Evolutionary conservation across 2,797 vertebrate genomes (phyloP).

Genomic region (Sebastes kiyomatsui): DNA sequence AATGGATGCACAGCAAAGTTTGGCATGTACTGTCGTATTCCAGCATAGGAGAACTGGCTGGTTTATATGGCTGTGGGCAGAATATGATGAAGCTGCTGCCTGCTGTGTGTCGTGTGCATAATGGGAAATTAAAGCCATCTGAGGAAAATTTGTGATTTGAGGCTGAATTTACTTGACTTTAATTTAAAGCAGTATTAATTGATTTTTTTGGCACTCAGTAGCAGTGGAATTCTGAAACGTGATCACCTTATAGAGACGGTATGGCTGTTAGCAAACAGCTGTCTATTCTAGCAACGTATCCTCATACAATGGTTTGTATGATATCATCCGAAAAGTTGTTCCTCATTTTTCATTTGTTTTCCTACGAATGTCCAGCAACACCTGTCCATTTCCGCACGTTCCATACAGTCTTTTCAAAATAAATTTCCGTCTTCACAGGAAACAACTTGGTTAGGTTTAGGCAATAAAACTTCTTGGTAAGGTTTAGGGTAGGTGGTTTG

Average conservation of each 20-base stretch:
- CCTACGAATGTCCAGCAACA: too few species aligned
- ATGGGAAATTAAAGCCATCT: neutral
- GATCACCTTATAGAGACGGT: neutral
- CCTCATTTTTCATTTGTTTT: too few species aligned
- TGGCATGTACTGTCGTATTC: neutral
- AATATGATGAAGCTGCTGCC: neutral
- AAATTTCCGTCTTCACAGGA: too few species aligned
- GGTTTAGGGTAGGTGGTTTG: too few species aligned
- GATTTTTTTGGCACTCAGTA: neutral
- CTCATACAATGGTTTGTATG: accelerated
- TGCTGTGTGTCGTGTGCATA: neutral
- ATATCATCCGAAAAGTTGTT: too few species aligned
- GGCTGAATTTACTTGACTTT: neutral
- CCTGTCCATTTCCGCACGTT: too few species aligned
- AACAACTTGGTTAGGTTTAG: too few species aligned
- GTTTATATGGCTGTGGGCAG: neutral
- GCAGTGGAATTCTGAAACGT: neutral
- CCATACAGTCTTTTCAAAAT: too few species aligned
- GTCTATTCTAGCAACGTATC: neutral
- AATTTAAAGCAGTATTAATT: neutral
- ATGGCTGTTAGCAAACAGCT: neutral
- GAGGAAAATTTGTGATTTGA: neutral
- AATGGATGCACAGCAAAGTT: neutral
- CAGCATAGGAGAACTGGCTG: neutral
- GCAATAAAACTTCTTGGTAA: too few species aligned